Conservation (phyloP, 1,140 invertebrate genomes). For the Dinoponera quadriceps region DNA sequence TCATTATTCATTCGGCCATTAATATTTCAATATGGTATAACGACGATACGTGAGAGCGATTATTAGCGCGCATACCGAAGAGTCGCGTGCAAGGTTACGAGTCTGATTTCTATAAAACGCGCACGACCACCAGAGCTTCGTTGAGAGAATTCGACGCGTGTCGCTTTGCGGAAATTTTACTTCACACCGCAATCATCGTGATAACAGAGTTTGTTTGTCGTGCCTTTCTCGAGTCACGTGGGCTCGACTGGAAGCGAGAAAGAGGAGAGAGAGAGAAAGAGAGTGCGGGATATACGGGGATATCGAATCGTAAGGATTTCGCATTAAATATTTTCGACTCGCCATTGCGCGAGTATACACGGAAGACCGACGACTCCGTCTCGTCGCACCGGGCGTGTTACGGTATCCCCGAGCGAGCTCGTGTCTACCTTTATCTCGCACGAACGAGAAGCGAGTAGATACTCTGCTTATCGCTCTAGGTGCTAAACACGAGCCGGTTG, state of each 20-base stretch:
- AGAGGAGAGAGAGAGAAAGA: too few relatives aligned
- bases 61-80: slow-evolving; percentile 40
- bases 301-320: slow-evolving; percentile 5
- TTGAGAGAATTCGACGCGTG: slow-evolving; percentile 22
- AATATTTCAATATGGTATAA: slow-evolving; percentile 59
- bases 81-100: slow-evolving; percentile 21
- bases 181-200: slow-evolving; percentile 4
- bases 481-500: slow-evolving; percentile 40
- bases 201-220: slow-evolving; percentile 34
- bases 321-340: too few relatives aligned
- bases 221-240: slow-evolving; percentile 7
- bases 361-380: not conserved
- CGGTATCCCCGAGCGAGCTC: slow-evolving; percentile 7
- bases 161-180: slow-evolving; percentile 10
- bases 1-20: slow-evolving; percentile 65
- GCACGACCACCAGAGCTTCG: slow-evolving; percentile 21
- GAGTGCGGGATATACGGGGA: too few relatives aligned
- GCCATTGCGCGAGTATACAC: too few relatives aligned
- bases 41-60: slow-evolving; percentile 33
- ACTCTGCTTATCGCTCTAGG: slow-evolving; percentile 65
- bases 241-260: slow-evolving; percentile 9
- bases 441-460: slow-evolving; percentile 60
- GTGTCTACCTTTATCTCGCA: slow-evolving; percentile 55
- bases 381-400: not conserved
- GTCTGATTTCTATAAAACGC: slow-evolving; percentile 41